A percentile compares a stretch with the other conserved stretches of the same genome.
Conservation (phyloP, 2,113 vertebrate species). For the Otolemur garnettii region DNA sequence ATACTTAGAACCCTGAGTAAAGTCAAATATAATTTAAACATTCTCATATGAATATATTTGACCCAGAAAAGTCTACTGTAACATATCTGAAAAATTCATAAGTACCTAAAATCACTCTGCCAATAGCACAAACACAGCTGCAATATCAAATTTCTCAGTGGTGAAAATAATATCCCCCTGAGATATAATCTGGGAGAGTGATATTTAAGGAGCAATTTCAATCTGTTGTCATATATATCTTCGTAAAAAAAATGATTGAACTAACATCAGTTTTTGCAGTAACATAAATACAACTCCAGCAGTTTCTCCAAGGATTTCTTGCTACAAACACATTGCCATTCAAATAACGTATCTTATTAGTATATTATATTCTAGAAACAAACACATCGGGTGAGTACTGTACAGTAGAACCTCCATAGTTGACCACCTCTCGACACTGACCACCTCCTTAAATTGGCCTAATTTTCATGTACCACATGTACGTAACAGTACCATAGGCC, state of each 20-base stretch:
- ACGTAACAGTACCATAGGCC: too few relatives aligned
- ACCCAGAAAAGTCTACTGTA: slow-evolving; percentile 45
- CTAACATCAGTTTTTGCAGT: slow-evolving; percentile 49
- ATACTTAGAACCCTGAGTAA: slow-evolving; percentile 19
- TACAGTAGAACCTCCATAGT: not conserved
- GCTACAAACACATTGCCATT: slow-evolving; percentile 45
- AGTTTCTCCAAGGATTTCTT: slow-evolving; percentile 36
- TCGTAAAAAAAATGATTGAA: slow-evolving; percentile 54
- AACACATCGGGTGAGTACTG: not conserved
- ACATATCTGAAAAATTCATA: slow-evolving; percentile 40
- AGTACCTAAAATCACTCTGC: slow-evolving; percentile 22
- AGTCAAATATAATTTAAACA: slow-evolving; percentile 42
- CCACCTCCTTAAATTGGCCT: too few relatives aligned
- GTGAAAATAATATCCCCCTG: slow-evolving; percentile 43
- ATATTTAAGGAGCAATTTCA: slow-evolving; percentile 56
- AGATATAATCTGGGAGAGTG: slow-evolving; percentile 47
- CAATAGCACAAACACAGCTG: slow-evolving; percentile 45
- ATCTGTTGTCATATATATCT: slow-evolving; percentile 42
- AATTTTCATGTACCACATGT: too few relatives aligned
- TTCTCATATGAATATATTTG: slow-evolving; percentile 44
- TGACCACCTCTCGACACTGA: too few relatives aligned
- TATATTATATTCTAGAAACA: slow-evolving; percentile 55
- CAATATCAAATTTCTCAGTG: slow-evolving; percentile 29
- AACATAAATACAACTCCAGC: slow-evolving; percentile 45
- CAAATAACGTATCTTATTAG: slow-evolving; percentile 37